Base-by-base conservation (phyloP, 2,113 vertebrate species). In the Amphiprion ocellaris region DNA sequence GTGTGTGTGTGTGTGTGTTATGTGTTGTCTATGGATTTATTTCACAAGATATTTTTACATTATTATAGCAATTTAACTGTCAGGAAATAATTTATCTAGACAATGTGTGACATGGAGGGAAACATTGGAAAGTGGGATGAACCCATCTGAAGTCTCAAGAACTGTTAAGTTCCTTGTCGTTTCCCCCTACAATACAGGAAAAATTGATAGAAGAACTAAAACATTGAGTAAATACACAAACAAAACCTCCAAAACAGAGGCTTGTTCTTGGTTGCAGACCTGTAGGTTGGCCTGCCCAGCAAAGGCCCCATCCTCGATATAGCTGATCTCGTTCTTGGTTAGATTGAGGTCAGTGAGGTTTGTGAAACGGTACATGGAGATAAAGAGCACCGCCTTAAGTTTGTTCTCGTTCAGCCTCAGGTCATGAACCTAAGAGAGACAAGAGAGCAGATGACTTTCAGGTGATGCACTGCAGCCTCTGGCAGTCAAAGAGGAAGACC, bases 281-380 rank as follows among this genome's bases (percentile, higher is more conserved):
- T 98, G 98, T 44, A 99, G 95, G 91, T 98, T 99, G 10, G 96
- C 94, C 90, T 99, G 98, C 74, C 96, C 97, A 82, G 97, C 93
- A 85, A 99, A 99, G 80, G 98, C 98, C 0, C 98, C 98, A 2
- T 99, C 98, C 90, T 99, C 98, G 0, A 99, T 97, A 92, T 99
- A 99, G 74, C 96, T 97, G 82, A 99, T 99, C 89, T 99, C 98
- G 3, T 99, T 99, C 93, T 99, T 99, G 78, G 98, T 99, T 60
- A 99, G 95, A 92, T 99, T 99, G 89, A 99, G 95, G 93, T 99
- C 97, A 0, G 98, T 99, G 62, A 99, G 94, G 93, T 99, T 99
- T 76, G 97, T 96, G 15, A 99, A 99, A 90, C 98, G 98, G 79
- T 94, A 98, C 85, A 99, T 97, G 26, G 98, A 98, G 63, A 94